Base-by-base conservation (phyloP, 2,888 invertebrate species). In the Drosophila pegasa region DNA sequence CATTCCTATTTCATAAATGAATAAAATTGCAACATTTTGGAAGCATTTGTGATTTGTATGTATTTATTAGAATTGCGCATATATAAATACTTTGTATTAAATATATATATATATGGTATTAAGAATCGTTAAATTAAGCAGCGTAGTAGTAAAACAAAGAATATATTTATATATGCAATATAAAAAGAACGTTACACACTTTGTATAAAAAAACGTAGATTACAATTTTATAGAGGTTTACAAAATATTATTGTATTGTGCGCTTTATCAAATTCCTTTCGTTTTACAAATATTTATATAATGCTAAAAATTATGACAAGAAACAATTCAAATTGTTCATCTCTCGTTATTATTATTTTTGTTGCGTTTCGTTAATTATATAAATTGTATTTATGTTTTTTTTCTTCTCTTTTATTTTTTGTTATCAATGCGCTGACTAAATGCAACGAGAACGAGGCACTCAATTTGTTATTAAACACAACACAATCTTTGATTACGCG, bases 41-140 rank as follows among this genome's bases (percentile, higher is more conserved):
- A 80, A 85, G 85, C 82, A 68, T 75, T 71, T 85, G 62, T 80
- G 83, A 71, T 82, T 86, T 73, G 65, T 71, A 74, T 76, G 52
- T 70, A 65, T 83, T 83, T 83, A 83, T 86, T 83, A 86, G 84
- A 86, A 80, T 83, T 78, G 83, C 86, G 82, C 76, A 78, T 79
- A 78, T 79, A 62, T 57, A 37, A 62, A 48, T 63, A 56, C 56
- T 63, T 63, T 63, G 61, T 71, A 65, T 75, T 71, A 65, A 65
- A 72, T 71, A 66, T 73, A 72, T 62, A 57, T 38, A 50, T 74
- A 71, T 66, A 58, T 47, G 51, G 43, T 55, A 66, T 74, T 73
- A 85, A 64, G 69, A 79, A 75, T 71, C 52, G 78, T 85, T 82
- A 82, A 85, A 80, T 66, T 72, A 82, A 82, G 80, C 86, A 59